Conservation (phyloP, 1,140 invertebrate species). For the Caenorhabditis inopinata region DNA sequence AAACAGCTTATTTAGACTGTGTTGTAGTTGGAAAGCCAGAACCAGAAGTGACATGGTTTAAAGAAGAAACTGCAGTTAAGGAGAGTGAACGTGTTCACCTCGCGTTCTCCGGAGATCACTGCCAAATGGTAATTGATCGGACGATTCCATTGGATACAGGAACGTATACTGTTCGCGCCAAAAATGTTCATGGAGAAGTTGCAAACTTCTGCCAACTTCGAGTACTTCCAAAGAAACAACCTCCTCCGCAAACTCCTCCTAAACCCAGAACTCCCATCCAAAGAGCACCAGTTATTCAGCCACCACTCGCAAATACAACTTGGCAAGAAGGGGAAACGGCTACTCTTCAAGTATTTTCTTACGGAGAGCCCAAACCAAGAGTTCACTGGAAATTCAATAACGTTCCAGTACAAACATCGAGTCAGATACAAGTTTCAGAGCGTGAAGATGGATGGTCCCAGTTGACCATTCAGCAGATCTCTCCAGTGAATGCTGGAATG, state of each 20-base stretch:
- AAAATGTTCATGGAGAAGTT: constrained; percentile 67
- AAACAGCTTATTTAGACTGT: constrained; percentile 67
- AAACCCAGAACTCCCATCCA: constrained; percentile 51
- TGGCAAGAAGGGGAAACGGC: constrained; percentile 42
- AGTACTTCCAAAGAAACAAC: constrained; percentile 35
- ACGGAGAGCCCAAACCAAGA: constrained; percentile 68
- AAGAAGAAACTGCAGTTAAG: constrained; percentile 57
- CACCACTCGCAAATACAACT: constrained; percentile 41
- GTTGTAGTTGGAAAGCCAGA: constrained; percentile 69
- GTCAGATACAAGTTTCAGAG: constrained; percentile 63
- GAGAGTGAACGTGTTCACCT: constrained; percentile 57
- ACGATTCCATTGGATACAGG: constrained; percentile 53
- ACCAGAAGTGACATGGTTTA: constrained; percentile 62
- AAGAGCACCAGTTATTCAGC: constrained; percentile 38
- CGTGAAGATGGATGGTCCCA: constrained; percentile 56
- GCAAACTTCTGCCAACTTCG: constrained; percentile 66
- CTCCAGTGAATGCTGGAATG: constrained; percentile 74
- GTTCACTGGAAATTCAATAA: constrained; percentile 69
- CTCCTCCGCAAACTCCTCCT: constrained; percentile 55
- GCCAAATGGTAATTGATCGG: constrained; percentile 51
- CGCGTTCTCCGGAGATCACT: constrained; percentile 59
- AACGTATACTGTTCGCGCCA: constrained; percentile 59
- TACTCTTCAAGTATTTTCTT: constrained; percentile 61
- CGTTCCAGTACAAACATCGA: constrained; percentile 57
- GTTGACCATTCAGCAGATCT: constrained; percentile 51